Base-by-base conservation (phyloP, 2,888 invertebrate species). In the Drosophila incognita region DNA sequence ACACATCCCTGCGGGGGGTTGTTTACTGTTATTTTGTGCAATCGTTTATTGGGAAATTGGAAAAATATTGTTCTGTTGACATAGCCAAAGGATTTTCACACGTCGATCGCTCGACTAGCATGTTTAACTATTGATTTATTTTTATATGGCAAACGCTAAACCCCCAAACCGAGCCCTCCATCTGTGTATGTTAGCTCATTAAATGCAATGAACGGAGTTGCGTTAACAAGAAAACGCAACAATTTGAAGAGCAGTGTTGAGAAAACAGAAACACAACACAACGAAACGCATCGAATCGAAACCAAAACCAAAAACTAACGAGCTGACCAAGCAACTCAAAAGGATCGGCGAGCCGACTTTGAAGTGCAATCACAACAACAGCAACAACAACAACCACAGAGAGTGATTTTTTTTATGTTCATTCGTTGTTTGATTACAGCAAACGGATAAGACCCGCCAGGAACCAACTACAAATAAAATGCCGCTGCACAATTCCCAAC, bases 391-490 rank as follows among this genome's bases (percentile, higher is more conserved):
- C 61, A 40, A 53, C 64, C 65, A 71, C 82, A 62, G 57, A 38
- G 69, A 58, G 64, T 60, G 42, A 67, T 72, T 82, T 69, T 82
- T 82, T 88, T 86, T 90, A 83, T 83, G 78, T 85, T 74, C 81
- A 83, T 81, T 81, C 79, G 78, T 69, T 85, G 88, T 90, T 90
- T 87, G 87, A 89, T 89, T 83, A 80, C 75, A 74, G 86, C 82
- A 87, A 89, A 83, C 79, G 87, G 72, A 90, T 89, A 87, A 89
- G 72, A 68, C 69, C 64, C 49, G 72, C 78, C 72, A 74, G 74
- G 67, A 69, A 81, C 69, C 61, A 56, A 59, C 54, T 70, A 83
- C 89, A 83, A 85, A 83, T 83, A 80, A 80, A 88, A 76, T 36
- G 66, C 74, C 76, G 73, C 67, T 68, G 27, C 58, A 49, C 46